These are phyloP conservation scores for Trachemys scripta DNA, from an alignment of 2,113 vertebrate genomes.

Conservation along the genomic window DNA sequence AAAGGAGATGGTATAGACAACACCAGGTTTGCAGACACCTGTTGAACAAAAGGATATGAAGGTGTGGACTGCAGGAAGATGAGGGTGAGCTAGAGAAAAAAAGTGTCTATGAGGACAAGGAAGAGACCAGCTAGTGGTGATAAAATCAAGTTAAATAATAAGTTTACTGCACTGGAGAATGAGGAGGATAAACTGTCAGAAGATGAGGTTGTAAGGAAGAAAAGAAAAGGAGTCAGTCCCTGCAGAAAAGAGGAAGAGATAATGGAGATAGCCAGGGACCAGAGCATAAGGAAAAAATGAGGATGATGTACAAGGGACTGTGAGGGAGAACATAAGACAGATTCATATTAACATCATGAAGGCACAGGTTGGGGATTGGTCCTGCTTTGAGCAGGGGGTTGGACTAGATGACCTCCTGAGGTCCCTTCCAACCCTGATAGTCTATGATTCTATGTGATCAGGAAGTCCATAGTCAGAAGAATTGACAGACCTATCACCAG, in stretches of 20 bases:
- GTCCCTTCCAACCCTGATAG: too few species aligned
- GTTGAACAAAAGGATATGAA: too few species aligned
- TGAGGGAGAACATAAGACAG: not conserved
- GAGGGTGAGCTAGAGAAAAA: not conserved
- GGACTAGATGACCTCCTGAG: too few species aligned
- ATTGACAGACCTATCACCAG: not conserved
- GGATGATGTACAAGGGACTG: not conserved
- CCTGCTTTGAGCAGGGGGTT: too few species aligned
- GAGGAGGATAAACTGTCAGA: not conserved
- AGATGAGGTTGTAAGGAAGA: not conserved
- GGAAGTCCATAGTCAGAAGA: not conserved
- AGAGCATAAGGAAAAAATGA: not conserved
- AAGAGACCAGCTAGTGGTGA: not conserved
- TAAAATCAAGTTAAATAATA: not conserved
- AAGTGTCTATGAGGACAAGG: not conserved
- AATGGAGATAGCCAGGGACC: not conserved
- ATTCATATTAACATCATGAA: not conserved
- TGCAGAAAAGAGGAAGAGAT: not conserved
- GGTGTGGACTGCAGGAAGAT: too few species aligned
- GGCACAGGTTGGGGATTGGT: not conserved
- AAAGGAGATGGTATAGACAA: not conserved
- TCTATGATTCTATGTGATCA: not conserved
- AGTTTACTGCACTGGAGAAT: not conserved
- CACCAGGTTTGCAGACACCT: too few species aligned
- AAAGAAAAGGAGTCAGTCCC: not conserved